phyloP scores from a whole-genome alignment of 2,888 invertebrate species.

The Pseudococcus viburni region DNA sequence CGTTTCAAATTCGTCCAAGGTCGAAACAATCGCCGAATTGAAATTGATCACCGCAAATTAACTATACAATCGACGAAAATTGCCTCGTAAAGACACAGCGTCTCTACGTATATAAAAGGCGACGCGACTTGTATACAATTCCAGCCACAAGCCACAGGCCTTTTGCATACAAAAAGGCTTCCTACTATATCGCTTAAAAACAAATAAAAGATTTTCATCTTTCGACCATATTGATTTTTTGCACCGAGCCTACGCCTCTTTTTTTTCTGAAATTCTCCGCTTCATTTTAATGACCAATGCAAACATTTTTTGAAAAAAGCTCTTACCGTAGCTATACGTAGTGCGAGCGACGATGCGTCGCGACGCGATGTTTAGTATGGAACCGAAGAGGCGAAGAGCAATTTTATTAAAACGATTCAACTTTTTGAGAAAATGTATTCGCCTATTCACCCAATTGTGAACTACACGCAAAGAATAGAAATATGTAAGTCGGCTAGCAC shows the following conservation, averaged over 20 bases:
- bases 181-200: neutral
- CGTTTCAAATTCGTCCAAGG: slow-evolving; percentile 13
- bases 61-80: slow-evolving; percentile 40
- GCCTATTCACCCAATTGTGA: too few species aligned
- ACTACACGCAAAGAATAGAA: too few species aligned
- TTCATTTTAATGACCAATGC: neutral
- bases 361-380: too few species aligned
- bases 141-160: neutral
- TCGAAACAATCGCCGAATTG: slow-evolving; percentile 36
- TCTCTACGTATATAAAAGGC: slow-evolving; percentile 16
- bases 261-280: neutral
- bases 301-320: neutral
- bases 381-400: neutral
- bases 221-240: neutral
- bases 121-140: neutral
- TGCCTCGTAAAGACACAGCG: slow-evolving; percentile 26
- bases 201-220: neutral
- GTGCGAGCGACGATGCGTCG: too few species aligned
- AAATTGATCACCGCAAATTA: slow-evolving; percentile 49
- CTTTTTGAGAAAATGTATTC: neutral
- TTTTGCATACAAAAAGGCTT: neutral
- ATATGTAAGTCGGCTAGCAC: too few species aligned
- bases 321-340: neutral
- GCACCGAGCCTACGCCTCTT: neutral
- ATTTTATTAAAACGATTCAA: neutral